phyloP scores from a whole-genome alignment of 35 echinoderm and acorn worm genomes.

The Nesometra sesokonis region DNA sequence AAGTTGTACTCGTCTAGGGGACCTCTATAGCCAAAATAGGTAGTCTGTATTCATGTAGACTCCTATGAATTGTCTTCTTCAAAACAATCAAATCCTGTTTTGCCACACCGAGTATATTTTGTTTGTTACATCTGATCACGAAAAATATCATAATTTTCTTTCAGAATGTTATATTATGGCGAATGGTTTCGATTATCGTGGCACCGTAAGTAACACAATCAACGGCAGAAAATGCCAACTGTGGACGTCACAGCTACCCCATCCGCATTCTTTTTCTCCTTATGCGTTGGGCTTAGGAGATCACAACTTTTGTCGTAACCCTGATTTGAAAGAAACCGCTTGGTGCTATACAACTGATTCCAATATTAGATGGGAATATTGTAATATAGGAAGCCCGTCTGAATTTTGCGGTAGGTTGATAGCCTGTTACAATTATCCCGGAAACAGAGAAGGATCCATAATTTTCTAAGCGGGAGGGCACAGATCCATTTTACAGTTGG shows the following conservation, averaged over 20 bases:
- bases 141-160: no score
- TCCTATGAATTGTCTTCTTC: no score
- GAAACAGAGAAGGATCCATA: no score
- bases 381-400: background rate
- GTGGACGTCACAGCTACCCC: constrained; percentile 1
- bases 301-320: background rate
- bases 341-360: constrained; percentile 15
- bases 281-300: background rate
- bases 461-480: no score
- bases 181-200: background rate
- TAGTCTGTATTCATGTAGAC: no score
- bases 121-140: no score
- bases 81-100: no score
- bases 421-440: no score
- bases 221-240: background rate
- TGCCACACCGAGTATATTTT: no score
- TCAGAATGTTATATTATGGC: background rate
- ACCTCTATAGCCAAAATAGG: no score
- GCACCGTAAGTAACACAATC: background rate
- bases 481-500: no score
- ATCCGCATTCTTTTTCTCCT: background rate
- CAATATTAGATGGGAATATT: background rate
- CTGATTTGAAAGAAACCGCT: background rate
- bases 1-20: no score
- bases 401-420: background rate